These are phyloP conservation scores for Hyposoter dolosus DNA, from an alignment of 2,888 invertebrate genomes.

Conservation along the genomic window DNA sequence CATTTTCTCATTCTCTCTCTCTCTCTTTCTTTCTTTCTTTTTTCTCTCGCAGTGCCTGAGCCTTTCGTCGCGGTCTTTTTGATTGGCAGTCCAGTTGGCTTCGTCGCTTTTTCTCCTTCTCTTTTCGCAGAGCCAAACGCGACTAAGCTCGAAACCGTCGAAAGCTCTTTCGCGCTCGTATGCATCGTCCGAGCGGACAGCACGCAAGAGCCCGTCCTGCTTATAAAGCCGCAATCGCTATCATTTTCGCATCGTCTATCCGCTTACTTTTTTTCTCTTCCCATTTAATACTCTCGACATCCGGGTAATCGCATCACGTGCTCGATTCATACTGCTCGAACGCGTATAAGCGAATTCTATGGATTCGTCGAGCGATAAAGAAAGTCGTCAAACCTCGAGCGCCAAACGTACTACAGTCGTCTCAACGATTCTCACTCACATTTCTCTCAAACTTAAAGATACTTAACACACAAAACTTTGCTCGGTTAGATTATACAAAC, in stretches of 20 bases:
- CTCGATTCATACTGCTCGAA: slow-evolving; percentile 22
- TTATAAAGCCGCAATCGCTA: slow-evolving; percentile 55
- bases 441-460: background rate
- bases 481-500: background rate
- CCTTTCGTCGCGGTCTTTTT: slow-evolving; percentile 23
- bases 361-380: background rate
- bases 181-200: slow-evolving; percentile 56
- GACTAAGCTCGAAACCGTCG: slow-evolving; percentile 64
- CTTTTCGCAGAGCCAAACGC: slow-evolving; percentile 23
- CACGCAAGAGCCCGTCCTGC: slow-evolving; percentile 34
- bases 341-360: background rate
- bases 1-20: background rate
- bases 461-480: background rate
- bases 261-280: slow-evolving; percentile 14
- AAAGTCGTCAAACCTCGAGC: background rate
- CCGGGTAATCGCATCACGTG: slow-evolving; percentile 40
- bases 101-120: background rate
- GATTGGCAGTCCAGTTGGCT: slow-evolving; percentile 26
- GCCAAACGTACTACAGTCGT: background rate
- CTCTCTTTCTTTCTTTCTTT: background rate
- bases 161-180: slow-evolving; percentile 61
- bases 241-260: slow-evolving; percentile 26
- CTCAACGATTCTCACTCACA: background rate
- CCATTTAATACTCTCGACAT: slow-evolving; percentile 16
- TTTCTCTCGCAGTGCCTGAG: background rate